These are phyloP conservation scores for Pollenia labialis DNA, from an alignment of 2,888 invertebrate species.

Conservation along the genomic window DNA sequence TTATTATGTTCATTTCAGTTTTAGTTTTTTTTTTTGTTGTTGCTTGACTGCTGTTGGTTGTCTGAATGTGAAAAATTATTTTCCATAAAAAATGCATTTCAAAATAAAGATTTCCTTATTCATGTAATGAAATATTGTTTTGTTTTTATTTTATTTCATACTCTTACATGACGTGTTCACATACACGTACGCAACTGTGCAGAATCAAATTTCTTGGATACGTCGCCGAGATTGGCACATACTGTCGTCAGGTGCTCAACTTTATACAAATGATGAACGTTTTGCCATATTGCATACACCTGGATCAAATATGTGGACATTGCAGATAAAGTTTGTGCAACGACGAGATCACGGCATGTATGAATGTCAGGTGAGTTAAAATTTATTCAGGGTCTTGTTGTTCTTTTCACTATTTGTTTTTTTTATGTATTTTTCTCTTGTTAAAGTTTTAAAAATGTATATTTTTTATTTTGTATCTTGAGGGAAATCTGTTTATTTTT, in stretches of 20 bases:
- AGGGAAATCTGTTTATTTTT: conserved; percentile 57
- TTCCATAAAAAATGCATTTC: not conserved
- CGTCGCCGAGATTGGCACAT: conserved; percentile 97
- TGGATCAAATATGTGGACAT: conserved; percentile 96
- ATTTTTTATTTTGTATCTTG: conserved; percentile 74
- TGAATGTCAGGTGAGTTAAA: conserved; percentile 92
- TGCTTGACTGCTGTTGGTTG: conserved; percentile 9
- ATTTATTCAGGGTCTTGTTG: conserved; percentile 14
- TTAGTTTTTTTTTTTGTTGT: not conserved
- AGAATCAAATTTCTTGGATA: conserved; percentile 95
- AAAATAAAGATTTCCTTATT: conserved; percentile 7
- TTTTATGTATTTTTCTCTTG: not conserved
- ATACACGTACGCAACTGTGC: conserved; percentile 73
- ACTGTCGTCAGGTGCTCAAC: conserved; percentile 94
- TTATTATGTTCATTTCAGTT: conserved; percentile 15
- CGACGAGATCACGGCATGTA: conserved; percentile 96
- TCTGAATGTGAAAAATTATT: not conserved
- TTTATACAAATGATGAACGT: conserved; percentile 95
- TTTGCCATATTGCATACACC: conserved; percentile 93
- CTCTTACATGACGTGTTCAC: conserved; percentile 12
- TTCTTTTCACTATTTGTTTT: conserved; percentile 28
- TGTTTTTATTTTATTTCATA: conserved; percentile 27
- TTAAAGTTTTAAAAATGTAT: conserved; percentile 67
- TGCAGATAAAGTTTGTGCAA: conserved; percentile 97
- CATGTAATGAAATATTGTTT: conserved; percentile 4